Base-by-base conservation (phyloP, 2,888 invertebrate species). In the Sisyra nigra region DNA sequence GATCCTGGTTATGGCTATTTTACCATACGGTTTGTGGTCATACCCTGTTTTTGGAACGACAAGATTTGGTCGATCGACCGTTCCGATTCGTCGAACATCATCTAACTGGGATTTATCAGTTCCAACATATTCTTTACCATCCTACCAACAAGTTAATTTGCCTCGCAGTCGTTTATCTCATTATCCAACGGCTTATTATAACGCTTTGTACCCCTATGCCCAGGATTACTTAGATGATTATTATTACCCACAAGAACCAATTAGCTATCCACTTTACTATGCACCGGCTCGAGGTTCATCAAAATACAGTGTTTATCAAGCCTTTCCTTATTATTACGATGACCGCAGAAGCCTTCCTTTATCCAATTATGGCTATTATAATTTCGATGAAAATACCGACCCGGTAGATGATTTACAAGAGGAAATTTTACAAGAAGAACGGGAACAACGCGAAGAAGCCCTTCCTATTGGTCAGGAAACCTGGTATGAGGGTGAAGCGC, bases 381-480 rank as follows among this genome's bases (percentile, higher is more conserved):
- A 61, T 30, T 62, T 65, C 48, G 60, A 58, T 30, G 60, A 64
- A 35, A 45, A 51, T 30, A 59, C 65, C 1, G 70, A 70, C 53
- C 61, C 61, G 7, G 62, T 67, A 6, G 68, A 69, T 46, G 69
- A 70, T 48, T 59, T 69, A 9, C 71, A 75, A 48, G 76, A 76
- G 47, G 72, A 70, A 48, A 68, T 74, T 31, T 61, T 73, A 32
- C 68, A 70, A 43, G 75, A 76, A 54, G 72, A 72, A 48, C 62
- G 74, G 41, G 67, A 75, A 53, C 59, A 65, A 46, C 53, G 65
- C 9, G 65, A 63, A 45, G 69, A 72, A 33, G 65, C 72, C 10
- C 62, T 75, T 30, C 75, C 76, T 1, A 72, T 76, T 18, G 76
- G 75, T n/a, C 76, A 76, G 53, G 76, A 77, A 55, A 73, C 73